Percentiles rank a stretch among this genome's conserved stretches.
These are phyloP conservation scores for Rhea americana DNA, from an alignment of 2,113 vertebrate genomes.

Conservation along the genomic window DNA sequence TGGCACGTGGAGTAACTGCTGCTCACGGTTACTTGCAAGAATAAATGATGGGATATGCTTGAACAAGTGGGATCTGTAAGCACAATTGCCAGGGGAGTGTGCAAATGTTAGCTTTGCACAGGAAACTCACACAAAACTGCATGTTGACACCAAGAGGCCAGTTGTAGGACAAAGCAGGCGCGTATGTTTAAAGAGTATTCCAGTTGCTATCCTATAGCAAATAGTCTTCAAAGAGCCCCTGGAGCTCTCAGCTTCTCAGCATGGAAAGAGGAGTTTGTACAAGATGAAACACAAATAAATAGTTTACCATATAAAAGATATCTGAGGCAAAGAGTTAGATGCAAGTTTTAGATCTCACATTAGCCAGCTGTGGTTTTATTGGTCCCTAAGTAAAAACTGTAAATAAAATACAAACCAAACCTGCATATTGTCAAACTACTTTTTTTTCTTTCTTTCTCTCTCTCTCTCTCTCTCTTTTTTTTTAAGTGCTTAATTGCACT, in stretches of 20 bases:
- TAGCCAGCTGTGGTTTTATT: slow-evolving; percentile 73
- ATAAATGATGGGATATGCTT: slow-evolving; percentile 27
- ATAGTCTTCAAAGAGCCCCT: slow-evolving; percentile 76
- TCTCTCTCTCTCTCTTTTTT: background rate
- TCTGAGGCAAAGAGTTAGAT: slow-evolving; percentile 55
- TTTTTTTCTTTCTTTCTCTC: background rate
- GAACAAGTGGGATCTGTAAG: slow-evolving; percentile 53
- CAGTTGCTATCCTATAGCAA: slow-evolving; percentile 68
- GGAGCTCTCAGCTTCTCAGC: slow-evolving; percentile 70
- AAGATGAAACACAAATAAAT: slow-evolving; percentile 74
- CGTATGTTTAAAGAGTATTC: slow-evolving; percentile 70
- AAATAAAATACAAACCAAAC: slow-evolving; percentile 62
- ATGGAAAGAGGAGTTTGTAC: slow-evolving; percentile 60
- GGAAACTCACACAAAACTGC: slow-evolving; percentile 41
- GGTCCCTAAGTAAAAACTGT: slow-evolving; percentile 67
- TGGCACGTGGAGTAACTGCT: slow-evolving; percentile 34
- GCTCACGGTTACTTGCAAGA: slow-evolving; percentile 6
- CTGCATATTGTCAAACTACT: slow-evolving; percentile 40
- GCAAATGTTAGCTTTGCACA: slow-evolving; percentile 66
- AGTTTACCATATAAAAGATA: slow-evolving; percentile 65
- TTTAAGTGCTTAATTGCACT: slow-evolving; percentile 43
- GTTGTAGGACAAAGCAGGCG: slow-evolving; percentile 60
- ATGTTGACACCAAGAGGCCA: slow-evolving; percentile 59
- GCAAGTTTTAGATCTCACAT: slow-evolving; percentile 64
- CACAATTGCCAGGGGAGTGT: slow-evolving; percentile 27